Conservation (phyloP, 2,888 invertebrate species). For the Furcula furcula region DNA sequence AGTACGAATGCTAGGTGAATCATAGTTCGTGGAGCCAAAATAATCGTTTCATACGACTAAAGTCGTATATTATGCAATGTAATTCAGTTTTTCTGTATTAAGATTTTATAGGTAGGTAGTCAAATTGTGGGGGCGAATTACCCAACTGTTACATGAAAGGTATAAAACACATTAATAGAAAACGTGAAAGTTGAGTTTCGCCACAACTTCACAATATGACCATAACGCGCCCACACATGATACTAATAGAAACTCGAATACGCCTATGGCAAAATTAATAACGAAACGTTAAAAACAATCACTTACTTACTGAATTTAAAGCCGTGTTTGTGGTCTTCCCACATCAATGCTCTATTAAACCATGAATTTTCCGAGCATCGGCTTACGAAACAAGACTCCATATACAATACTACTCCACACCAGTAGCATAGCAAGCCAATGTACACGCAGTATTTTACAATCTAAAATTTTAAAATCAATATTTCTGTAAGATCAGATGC, state of each 20-base stretch:
- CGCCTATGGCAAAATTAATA: neutral
- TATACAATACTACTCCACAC: conserved; percentile 75
- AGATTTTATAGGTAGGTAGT: conserved; percentile 7
- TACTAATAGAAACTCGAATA: neutral
- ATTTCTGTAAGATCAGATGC: neutral
- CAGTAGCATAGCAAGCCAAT: conserved; percentile 71
- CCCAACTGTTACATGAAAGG: conserved; percentile 4
- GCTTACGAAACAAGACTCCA: conserved; percentile 75
- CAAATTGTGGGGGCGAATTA: conserved; percentile 2
- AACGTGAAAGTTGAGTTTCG: conserved; percentile 11
- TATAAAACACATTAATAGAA: conserved; percentile 6
- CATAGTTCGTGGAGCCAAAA: conserved; percentile 16
- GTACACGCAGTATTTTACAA: conserved; percentile 71
- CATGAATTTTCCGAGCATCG: conserved; percentile 74
- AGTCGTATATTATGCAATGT: conserved; percentile 10
- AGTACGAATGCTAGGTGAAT: conserved; percentile 17
- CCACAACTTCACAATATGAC: neutral
- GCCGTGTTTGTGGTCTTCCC: conserved; percentile 37
- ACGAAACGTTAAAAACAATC: neutral
- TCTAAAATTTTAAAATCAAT: conserved; percentile 34
- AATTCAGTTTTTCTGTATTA: conserved; percentile 1
- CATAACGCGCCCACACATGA: conserved; percentile 7
- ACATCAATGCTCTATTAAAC: conserved; percentile 60
- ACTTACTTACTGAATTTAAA: conserved; percentile 39
- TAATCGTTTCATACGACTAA: too few species aligned